These are phyloP conservation scores for Lycodopsis pacificus DNA, from an alignment of 2,797 vertebrate genomes.

Conservation along the genomic window DNA sequence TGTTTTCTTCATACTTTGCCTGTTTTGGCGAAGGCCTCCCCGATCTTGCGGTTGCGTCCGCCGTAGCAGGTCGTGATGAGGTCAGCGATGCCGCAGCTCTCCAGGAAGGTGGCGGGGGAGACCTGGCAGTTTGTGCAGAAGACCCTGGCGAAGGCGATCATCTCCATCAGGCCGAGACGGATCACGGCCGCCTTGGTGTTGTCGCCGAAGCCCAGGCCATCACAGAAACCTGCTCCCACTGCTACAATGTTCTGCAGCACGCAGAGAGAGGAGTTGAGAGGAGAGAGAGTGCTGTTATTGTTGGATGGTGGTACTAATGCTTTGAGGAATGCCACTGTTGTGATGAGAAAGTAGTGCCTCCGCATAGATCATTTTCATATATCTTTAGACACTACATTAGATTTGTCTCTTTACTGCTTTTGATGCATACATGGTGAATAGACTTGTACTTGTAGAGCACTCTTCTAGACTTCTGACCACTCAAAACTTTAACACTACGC, in stretches of 20 bases:
- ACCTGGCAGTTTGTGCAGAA: constrained; percentile 90
- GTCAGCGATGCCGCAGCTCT: constrained; percentile 96
- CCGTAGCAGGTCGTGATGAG: constrained; percentile 98
- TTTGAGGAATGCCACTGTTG: background rate
- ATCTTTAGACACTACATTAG: too few species aligned
- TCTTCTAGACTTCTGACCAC: too few species aligned
- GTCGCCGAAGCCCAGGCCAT: constrained; percentile 94
- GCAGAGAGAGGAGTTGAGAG: background rate
- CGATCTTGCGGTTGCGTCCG: constrained; percentile 95
- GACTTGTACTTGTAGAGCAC: too few species aligned
- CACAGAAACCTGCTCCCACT: constrained; percentile 96
- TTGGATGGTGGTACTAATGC: background rate
- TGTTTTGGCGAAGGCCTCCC: constrained; percentile 92
- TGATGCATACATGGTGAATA: background rate
- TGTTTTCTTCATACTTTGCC: constrained; percentile 81
- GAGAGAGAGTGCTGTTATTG: background rate
- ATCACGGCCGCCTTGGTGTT: constrained; percentile 98
- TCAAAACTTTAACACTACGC: too few species aligned
- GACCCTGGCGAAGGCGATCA: constrained; percentile 92
- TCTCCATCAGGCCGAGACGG: constrained; percentile 97
- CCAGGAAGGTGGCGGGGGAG: constrained; percentile 90
- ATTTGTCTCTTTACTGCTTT: background rate
- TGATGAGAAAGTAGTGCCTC: background rate
- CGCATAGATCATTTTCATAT: background rate
- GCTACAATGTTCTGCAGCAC: constrained; percentile 93